Conservation (phyloP, 2,113 vertebrate species). For the Gobio gobio region DNA sequence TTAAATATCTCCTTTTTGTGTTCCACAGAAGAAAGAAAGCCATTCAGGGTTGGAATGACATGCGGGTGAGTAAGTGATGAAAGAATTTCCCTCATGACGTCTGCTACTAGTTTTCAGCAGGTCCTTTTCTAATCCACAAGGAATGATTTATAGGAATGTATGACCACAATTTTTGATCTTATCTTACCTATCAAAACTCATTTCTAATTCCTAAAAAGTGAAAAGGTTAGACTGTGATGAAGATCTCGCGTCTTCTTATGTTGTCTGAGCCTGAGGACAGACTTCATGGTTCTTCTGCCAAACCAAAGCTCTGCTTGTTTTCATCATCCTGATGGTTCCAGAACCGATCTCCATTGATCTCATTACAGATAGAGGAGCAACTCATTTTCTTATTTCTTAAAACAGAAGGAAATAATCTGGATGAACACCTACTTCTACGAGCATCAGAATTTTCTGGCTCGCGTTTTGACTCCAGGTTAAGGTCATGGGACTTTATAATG, state of each 20-base stretch:
- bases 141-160: constrained; percentile 31
- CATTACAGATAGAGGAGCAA: not conserved
- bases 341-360: not conserved
- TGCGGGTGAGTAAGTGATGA: not conserved
- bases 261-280: constrained; percentile 19
- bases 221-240: not conserved
- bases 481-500: not conserved
- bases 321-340: not conserved
- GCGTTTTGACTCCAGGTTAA: not conserved
- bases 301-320: constrained; percentile 27
- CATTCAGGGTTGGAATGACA: not conserved
- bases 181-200: constrained; percentile 14
- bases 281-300: not conserved
- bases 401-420: not conserved
- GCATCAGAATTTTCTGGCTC: not conserved
- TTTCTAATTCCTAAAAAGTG: constrained; percentile 1
- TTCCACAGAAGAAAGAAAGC: not conserved
- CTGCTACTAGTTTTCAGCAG: not conserved
- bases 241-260: not conserved
- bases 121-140: not conserved
- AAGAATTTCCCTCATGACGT: not conserved
- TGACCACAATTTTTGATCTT: not conserved
- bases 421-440: not conserved
- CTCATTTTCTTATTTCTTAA: not conserved
- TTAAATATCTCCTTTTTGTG: not conserved